Conservation (phyloP, 92 coral and sea anemone species). For the Zoanthus solanderi region DNA sequence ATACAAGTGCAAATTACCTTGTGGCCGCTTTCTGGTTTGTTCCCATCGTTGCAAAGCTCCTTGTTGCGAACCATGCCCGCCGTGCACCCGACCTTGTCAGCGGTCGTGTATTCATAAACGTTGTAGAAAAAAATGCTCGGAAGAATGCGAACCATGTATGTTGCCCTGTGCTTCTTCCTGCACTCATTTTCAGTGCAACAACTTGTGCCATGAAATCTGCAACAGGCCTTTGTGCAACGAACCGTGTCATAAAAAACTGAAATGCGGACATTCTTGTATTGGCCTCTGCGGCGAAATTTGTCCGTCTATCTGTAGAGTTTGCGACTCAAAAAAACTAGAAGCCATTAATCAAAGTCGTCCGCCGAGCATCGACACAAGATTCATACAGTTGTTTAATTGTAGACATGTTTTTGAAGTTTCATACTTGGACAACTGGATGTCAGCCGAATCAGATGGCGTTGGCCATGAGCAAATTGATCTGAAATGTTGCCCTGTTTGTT, state of each 20-base stretch:
- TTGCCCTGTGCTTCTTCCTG: constrained; percentile 69
- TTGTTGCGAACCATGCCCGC: constrained; percentile 77
- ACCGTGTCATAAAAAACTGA: constrained; percentile 57
- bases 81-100: constrained; percentile 66
- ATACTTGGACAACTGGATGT: constrained; percentile 78
- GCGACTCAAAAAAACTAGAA: constrained; percentile 62
- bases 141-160: constrained; percentile 54
- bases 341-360: constrained; percentile 46
- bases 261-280: constrained; percentile 78
- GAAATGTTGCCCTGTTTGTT: background rate
- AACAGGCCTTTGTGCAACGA: constrained; percentile 22
- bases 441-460: background rate
- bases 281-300: constrained; percentile 88
- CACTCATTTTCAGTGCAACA: constrained; percentile 67
- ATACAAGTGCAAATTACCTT: constrained; percentile 62
- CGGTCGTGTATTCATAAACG: constrained; percentile 68
- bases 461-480: background rate
- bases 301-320: constrained; percentile 72
- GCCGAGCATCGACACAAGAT: constrained; percentile 45
- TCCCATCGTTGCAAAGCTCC: constrained; percentile 75
- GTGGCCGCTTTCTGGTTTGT: constrained; percentile 74
- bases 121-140: constrained; percentile 51
- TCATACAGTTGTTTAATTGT: constrained; percentile 72
- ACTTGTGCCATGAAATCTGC: constrained; percentile 60
- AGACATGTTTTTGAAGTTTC: constrained; percentile 69